Conservation (phyloP, 2,113 vertebrate genomes). For the Nibea coibor region DNA sequence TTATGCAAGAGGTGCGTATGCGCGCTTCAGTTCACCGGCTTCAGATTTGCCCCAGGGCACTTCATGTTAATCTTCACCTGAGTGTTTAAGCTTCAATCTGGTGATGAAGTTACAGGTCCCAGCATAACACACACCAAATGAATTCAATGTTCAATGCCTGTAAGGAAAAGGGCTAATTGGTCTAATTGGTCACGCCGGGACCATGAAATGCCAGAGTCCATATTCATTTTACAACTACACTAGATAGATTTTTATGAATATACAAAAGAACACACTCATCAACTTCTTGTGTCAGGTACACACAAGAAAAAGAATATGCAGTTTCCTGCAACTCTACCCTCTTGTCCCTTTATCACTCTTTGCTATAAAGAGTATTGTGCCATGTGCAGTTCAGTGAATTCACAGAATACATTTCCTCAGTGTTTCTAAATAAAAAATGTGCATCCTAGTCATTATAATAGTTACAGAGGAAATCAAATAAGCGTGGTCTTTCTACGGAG, state of each 20-base stretch:
- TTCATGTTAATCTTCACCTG: not conserved
- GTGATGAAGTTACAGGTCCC: not conserved
- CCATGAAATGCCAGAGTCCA: not conserved
- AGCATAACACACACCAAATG: not conserved
- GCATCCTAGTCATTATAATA: not conserved
- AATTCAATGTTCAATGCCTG: not conserved
- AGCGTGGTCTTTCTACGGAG: not conserved
- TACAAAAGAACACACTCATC: not conserved
- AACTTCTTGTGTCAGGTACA: not conserved
- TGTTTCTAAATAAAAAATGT: not conserved
- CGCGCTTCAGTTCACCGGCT: not conserved
- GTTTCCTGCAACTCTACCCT: not conserved
- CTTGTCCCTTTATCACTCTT: not conserved
- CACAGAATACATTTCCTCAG: not conserved
- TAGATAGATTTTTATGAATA: not conserved
- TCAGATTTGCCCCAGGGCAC: not conserved
- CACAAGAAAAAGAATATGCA: not conserved
- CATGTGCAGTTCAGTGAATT: not conserved
- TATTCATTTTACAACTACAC: not conserved
- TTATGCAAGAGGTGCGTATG: not conserved
- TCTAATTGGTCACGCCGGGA: too few relatives aligned
- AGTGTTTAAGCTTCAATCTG: not conserved
- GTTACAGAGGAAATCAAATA: not conserved
- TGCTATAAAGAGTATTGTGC: not conserved
- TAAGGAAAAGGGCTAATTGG: not conserved